phyloP scores from a whole-genome alignment of 2,113 vertebrate species.

The Hippoglossus stenolepis region DNA sequence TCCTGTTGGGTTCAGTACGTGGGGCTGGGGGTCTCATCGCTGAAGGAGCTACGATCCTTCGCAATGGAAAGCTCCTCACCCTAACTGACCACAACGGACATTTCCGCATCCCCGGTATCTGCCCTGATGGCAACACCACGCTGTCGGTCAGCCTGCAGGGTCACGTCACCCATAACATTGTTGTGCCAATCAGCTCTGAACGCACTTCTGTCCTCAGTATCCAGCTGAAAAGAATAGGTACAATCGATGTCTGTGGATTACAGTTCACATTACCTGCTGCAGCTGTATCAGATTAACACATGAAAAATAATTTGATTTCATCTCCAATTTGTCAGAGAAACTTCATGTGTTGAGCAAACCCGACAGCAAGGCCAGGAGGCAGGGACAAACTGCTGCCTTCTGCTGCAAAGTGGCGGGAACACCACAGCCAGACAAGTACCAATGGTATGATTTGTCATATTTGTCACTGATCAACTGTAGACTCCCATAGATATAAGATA shows the following conservation, averaged over 20 bases:
- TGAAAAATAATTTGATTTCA: neutral
- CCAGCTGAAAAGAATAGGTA: conserved; percentile 91
- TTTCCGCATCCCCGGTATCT: conserved; percentile 90
- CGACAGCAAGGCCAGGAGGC: conserved; percentile 86
- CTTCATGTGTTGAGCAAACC: conserved; percentile 89
- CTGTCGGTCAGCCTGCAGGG: conserved; percentile 88
- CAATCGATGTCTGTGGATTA: neutral
- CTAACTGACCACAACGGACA: conserved; percentile 86
- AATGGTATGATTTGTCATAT: conserved; percentile 85
- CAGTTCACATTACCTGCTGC: neutral
- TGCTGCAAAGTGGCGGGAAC: conserved; percentile 91
- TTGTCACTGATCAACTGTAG: neutral
- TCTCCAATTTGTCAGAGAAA: conserved; percentile 82
- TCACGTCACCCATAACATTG: conserved; percentile 78
- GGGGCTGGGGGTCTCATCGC: conserved; percentile 88
- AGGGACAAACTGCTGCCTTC: conserved; percentile 89
- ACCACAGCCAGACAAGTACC: conserved; percentile 87
- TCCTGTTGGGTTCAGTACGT: conserved; percentile 87
- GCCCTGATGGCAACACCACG: conserved; percentile 89
- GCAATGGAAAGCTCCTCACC: conserved; percentile 86
- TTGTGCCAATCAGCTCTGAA: conserved; percentile 79
- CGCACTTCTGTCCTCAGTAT: conserved; percentile 85
- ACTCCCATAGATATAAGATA: neutral
- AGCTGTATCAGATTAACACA: neutral
- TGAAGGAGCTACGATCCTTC: conserved; percentile 84